A percentile compares a stretch with the other conserved stretches of the same genome.
These are phyloP conservation scores for Charina bottae DNA, from an alignment of 2,113 vertebrate genomes.

Conservation along the genomic window DNA sequence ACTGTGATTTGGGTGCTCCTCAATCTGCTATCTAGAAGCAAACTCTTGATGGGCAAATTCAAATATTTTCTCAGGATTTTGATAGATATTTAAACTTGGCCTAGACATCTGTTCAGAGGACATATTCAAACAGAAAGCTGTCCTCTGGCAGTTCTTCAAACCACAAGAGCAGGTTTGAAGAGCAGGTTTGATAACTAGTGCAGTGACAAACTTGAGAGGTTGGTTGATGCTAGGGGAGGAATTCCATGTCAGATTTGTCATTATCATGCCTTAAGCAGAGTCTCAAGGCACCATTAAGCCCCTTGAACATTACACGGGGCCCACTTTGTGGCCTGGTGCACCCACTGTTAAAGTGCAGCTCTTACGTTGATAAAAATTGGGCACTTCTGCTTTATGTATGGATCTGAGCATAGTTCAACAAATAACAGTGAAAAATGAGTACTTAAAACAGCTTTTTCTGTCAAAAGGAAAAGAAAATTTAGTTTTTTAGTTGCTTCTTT, in stretches of 20 bases:
- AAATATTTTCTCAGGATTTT: neutral
- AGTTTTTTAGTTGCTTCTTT: neutral
- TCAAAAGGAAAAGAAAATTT: neutral
- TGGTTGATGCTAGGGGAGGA: neutral
- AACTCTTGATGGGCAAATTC: neutral
- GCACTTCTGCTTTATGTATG: neutral
- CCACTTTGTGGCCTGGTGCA: neutral
- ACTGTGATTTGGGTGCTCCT: neutral
- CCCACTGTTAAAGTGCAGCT: neutral
- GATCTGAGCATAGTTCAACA: neutral
- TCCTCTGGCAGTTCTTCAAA: neutral
- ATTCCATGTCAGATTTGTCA: neutral
- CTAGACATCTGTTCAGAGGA: neutral
- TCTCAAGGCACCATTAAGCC: neutral
- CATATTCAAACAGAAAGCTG: neutral
- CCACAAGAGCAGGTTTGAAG: neutral
- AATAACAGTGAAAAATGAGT: neutral
- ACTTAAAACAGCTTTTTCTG: neutral
- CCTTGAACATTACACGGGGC: neutral
- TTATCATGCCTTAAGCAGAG: neutral
- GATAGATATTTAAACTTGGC: neutral
- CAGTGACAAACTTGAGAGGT: neutral
- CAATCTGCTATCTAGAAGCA: neutral
- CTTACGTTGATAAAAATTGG: neutral
- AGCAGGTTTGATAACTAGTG: neutral